Evolutionary conservation across 2,797 vertebrate genomes (phyloP).

Genomic region (Smutsia temminckii): DNA sequence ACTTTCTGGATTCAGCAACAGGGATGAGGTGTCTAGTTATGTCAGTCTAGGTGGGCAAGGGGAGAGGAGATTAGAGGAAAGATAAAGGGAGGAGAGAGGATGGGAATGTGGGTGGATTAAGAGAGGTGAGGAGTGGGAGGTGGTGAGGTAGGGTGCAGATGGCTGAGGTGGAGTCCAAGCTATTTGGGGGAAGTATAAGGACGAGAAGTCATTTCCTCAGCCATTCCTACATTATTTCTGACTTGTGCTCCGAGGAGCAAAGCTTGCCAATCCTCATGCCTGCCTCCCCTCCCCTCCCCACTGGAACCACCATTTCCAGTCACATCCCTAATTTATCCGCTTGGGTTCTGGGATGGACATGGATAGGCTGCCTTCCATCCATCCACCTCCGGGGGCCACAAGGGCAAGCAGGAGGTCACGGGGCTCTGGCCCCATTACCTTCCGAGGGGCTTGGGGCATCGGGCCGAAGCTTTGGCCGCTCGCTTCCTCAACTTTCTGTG

Average conservation of each 20-base stretch:
- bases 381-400: constrained; percentile 75
- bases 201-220: neutral
- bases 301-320: neutral
- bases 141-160: neutral
- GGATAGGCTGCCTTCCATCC: constrained; percentile 72
- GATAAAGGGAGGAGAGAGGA: neutral
- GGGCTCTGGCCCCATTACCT: constrained; percentile 88
- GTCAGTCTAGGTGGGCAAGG: neutral
- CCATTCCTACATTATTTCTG: neutral
- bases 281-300: neutral
- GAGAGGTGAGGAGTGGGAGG: neutral
- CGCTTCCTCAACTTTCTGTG: constrained; percentile 90
- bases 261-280: neutral
- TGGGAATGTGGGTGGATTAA: neutral
- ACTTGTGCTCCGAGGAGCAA: neutral
- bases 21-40: neutral
- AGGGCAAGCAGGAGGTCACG: constrained; percentile 67
- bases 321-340: neutral
- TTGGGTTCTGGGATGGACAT: constrained; percentile 75
- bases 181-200: neutral
- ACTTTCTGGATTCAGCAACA: neutral
- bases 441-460: constrained; percentile 84
- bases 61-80: neutral
- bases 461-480: constrained; percentile 82
- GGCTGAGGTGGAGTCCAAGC: neutral